A percentile compares a stretch with the other conserved stretches of the same genome.
These are phyloP conservation scores for Hyles euphorbiae DNA, from an alignment of 1,140 invertebrate genomes.

Conservation along the genomic window DNA sequence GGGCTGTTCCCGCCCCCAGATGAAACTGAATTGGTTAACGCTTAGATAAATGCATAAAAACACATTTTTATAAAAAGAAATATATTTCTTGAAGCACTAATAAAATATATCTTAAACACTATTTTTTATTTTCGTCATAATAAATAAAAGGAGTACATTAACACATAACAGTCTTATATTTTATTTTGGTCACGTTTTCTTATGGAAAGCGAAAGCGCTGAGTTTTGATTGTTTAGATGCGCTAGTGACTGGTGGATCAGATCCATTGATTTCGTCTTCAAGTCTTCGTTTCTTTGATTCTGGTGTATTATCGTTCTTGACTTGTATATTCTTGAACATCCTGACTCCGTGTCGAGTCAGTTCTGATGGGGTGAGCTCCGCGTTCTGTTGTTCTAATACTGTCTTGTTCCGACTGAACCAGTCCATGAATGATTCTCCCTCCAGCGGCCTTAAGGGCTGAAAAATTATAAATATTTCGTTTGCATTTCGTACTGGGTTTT, in stretches of 20 bases:
- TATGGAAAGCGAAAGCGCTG: conserved; percentile 68
- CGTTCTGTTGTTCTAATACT: conserved; percentile 74
- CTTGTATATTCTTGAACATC: conserved; percentile 72
- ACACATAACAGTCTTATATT: no score
- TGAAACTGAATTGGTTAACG: conserved; percentile 54
- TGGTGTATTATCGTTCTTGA: conserved; percentile 13
- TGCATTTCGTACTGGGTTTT: not conserved
- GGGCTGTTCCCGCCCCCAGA: conserved; percentile 62
- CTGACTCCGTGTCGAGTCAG: conserved; percentile 74
- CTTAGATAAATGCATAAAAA: not conserved
- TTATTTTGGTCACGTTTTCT: conserved; percentile 34
- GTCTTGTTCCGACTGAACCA: conserved; percentile 78
- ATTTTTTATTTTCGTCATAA: not conserved
- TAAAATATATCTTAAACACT: no score
- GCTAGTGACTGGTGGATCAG: conserved; percentile 31
- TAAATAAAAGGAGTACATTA: no score
- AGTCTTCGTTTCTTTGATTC: conserved; percentile 57
- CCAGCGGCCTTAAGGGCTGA: conserved; percentile 44
- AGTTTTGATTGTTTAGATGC: conserved; percentile 70
- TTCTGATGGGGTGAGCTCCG: conserved; percentile 72
- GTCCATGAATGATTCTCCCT: conserved; percentile 72
- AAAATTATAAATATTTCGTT: conserved; percentile 11
- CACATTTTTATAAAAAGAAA: no score
- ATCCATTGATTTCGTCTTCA: conserved; percentile 37
- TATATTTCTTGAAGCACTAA: not conserved